Conservation (phyloP, 2,888 invertebrate genomes). For the Amblyteles armatorius region DNA sequence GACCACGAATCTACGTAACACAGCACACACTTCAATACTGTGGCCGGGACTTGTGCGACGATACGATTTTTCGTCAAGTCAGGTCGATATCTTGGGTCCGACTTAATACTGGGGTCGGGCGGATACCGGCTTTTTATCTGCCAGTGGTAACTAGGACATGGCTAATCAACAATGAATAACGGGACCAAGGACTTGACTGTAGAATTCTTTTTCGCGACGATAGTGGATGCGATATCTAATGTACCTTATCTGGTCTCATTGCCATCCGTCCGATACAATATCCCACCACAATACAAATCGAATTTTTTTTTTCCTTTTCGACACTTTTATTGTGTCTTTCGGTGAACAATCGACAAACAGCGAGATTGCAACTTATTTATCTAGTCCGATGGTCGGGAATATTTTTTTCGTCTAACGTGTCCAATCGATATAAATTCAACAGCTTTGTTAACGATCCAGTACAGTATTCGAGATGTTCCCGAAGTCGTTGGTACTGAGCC, state of each 20-base stretch:
- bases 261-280: neutral
- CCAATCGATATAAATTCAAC: constrained; percentile 38
- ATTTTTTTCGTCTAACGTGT: constrained; percentile 18
- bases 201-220: neutral
- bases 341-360: constrained; percentile 16
- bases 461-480: constrained; percentile 42
- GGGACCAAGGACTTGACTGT: neutral
- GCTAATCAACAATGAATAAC: neutral
- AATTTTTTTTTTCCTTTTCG: neutral
- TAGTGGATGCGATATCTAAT: neutral
- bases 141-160: neutral
- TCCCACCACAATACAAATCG: neutral
- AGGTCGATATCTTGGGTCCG: neutral
- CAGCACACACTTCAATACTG: neutral
- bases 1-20: neutral
- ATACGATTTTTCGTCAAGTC: too few relatives aligned
- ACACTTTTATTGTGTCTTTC: neutral
- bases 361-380: constrained; percentile 1
- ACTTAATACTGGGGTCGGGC: neutral
- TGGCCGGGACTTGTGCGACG: too few relatives aligned
- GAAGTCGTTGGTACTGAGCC: constrained; percentile 33
- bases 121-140: too few relatives aligned
- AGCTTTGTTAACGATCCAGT: neutral
- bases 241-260: neutral
- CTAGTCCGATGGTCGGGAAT: neutral